Conservation (phyloP, 2,797 vertebrate genomes). For the Phataginus tricuspis region DNA sequence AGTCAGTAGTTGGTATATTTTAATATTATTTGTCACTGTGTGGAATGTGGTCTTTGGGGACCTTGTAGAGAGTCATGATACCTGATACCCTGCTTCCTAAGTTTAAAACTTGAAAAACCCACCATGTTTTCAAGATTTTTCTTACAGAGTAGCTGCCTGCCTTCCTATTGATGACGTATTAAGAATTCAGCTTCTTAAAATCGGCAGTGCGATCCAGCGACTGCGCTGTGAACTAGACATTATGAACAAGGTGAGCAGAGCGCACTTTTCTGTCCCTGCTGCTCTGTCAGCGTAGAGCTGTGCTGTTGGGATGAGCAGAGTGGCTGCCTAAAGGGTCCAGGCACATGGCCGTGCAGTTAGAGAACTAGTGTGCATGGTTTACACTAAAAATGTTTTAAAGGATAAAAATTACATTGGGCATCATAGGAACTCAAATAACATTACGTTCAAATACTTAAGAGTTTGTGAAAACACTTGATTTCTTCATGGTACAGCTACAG, state of each 20-base stretch:
- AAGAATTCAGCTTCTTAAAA: conserved; percentile 95
- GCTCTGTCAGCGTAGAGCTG: too few species aligned
- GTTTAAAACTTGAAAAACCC: conserved; percentile 58
- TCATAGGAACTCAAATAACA: not conserved
- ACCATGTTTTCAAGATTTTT: conserved; percentile 91
- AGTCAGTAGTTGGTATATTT: not conserved
- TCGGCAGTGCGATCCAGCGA: conserved; percentile 97
- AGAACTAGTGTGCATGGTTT: not conserved
- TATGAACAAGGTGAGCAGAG: conserved; percentile 94
- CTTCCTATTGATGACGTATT: conserved; percentile 96
- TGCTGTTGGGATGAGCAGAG: not conserved
- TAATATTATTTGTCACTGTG: not conserved
- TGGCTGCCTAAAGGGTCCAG: not conserved
- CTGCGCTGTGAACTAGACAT: conserved; percentile 98
- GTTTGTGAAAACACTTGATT: not conserved
- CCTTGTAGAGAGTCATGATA: not conserved
- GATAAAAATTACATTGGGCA: not conserved
- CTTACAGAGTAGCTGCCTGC: conserved; percentile 98
- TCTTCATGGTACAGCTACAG: not conserved
- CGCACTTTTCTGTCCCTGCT: too few species aligned
- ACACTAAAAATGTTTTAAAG: not conserved
- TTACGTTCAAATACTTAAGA: not conserved
- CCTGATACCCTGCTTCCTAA: not conserved
- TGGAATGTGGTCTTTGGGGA: not conserved
- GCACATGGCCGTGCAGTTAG: not conserved